Conservation (phyloP, 2,888 invertebrate species). For the Tiliacea aurago region DNA sequence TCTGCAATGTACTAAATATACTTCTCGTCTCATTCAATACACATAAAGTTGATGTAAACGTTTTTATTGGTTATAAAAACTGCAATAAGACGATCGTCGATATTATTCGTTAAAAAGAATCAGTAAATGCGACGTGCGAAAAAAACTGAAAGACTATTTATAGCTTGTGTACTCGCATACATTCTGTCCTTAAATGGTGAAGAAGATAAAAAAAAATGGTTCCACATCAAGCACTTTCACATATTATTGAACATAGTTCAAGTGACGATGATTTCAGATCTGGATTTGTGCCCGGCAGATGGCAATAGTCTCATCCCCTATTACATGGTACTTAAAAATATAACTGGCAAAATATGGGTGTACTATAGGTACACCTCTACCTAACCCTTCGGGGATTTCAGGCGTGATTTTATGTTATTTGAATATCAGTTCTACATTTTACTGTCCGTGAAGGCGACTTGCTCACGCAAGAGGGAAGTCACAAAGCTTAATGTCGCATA, state of each 20-base stretch:
- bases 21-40: slow-evolving; percentile 28
- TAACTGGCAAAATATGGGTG: too few relatives aligned
- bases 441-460: background rate
- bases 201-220: slow-evolving; percentile 13
- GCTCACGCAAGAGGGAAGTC: background rate
- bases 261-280: background rate
- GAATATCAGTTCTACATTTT: background rate
- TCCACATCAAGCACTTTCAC: background rate
- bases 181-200: slow-evolving; percentile 13
- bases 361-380: too few relatives aligned
- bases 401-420: background rate
- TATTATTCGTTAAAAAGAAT: slow-evolving; percentile 34
- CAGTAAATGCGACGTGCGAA: slow-evolving; percentile 9
- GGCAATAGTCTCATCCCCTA: too few relatives aligned
- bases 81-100: slow-evolving; percentile 18
- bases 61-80: slow-evolving; percentile 45
- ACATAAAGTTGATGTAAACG: slow-evolving; percentile 33
- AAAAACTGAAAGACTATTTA: slow-evolving; percentile 9
- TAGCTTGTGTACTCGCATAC: background rate
- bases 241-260: background rate
- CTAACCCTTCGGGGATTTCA: background rate
- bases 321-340: too few relatives aligned
- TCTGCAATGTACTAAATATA: slow-evolving; percentile 28
- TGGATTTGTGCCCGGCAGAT: too few relatives aligned
- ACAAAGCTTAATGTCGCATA: slow-evolving; percentile 7